A percentile compares a stretch with the other conserved stretches of the same genome.
Evolutionary conservation across 1,140 invertebrate genomes (phyloP).

Genomic region (Subanguina moxae): DNA sequence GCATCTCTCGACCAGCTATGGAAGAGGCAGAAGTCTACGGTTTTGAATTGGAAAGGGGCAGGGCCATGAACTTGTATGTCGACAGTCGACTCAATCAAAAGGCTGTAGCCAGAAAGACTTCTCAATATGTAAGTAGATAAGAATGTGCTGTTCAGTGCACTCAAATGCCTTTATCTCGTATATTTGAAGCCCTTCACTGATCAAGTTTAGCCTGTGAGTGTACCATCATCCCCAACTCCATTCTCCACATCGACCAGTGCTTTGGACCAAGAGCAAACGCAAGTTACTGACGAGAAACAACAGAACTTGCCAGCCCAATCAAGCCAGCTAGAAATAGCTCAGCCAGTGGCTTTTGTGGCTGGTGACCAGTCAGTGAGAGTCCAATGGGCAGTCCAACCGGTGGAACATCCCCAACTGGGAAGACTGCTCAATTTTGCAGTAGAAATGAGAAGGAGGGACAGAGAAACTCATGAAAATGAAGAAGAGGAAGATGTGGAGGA

Average conservation of each 20-base stretch:
- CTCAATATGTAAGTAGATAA: slow-evolving; percentile 19
- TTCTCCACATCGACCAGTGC: slow-evolving; percentile 3
- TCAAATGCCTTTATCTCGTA: no score
- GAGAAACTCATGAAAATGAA: background rate
- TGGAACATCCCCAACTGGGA: slow-evolving; percentile 11
- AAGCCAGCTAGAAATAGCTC: background rate
- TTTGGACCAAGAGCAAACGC: no score
- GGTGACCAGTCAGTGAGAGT: slow-evolving; percentile 12
- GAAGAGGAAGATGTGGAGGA: background rate
- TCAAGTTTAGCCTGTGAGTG: no score
- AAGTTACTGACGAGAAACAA: no score
- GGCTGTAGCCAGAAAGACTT: slow-evolving; percentile 5
- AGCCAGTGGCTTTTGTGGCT: slow-evolving; percentile 19
- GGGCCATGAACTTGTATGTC: slow-evolving; percentile 51
- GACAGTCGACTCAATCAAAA: slow-evolving; percentile 25
- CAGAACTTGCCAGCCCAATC: background rate
- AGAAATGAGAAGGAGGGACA: slow-evolving; percentile 9
- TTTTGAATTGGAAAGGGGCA: slow-evolving; percentile 40
- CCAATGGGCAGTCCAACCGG: slow-evolving; percentile 7
- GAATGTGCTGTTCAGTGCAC: no score
- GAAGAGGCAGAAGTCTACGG: slow-evolving; percentile 53
- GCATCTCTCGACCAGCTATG: slow-evolving; percentile 54
- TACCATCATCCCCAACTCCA: background rate
- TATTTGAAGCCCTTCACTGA: no score
- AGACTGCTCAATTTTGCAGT: slow-evolving; percentile 17